A percentile compares a stretch with the other conserved stretches of the same genome.
These are phyloP conservation scores for Dinothrombium tinctorium DNA, from an alignment of 1,140 invertebrate genomes.

Conservation along the genomic window DNA sequence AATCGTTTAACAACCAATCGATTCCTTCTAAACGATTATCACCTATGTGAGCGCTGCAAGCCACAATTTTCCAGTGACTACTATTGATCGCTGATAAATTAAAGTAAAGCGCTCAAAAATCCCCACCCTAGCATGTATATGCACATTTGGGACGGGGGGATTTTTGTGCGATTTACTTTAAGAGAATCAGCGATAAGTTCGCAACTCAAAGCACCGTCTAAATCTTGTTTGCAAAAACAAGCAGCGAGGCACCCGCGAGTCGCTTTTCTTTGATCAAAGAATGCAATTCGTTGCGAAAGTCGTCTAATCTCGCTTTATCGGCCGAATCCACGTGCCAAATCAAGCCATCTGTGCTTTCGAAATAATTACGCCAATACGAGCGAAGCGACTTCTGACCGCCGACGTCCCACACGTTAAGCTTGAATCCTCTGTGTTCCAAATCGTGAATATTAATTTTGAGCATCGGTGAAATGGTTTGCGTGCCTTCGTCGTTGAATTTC, in stretches of 20 bases:
- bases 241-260: conserved; percentile 68
- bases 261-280: conserved; percentile 68
- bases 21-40: conserved; percentile 79
- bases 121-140: no score
- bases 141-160: no score
- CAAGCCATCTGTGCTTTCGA: conserved; percentile 90
- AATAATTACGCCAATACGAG: conserved; percentile 98
- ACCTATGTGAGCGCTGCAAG: conserved; percentile 81
- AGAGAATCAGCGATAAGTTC: conserved; percentile 66
- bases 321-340: conserved; percentile 99
- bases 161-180: no score
- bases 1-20: conserved; percentile 84
- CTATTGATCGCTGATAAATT: conserved; percentile 76
- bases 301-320: conserved; percentile 61
- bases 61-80: conserved; percentile 73
- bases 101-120: no score
- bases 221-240: conserved; percentile 88
- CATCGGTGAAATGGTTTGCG: conserved; percentile 85
- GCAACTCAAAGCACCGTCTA: conserved; percentile 57
- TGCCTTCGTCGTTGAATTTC: conserved; percentile 87
- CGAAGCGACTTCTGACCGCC: conserved; percentile 89
- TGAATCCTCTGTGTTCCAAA: conserved; percentile 73
- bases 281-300: conserved; percentile 66
- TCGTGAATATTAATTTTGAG: conserved; percentile 97
- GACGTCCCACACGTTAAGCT: conserved; percentile 96